phyloP scores from a whole-genome alignment of 2,113 vertebrate species.

The Dromaius novaehollandiae region DNA sequence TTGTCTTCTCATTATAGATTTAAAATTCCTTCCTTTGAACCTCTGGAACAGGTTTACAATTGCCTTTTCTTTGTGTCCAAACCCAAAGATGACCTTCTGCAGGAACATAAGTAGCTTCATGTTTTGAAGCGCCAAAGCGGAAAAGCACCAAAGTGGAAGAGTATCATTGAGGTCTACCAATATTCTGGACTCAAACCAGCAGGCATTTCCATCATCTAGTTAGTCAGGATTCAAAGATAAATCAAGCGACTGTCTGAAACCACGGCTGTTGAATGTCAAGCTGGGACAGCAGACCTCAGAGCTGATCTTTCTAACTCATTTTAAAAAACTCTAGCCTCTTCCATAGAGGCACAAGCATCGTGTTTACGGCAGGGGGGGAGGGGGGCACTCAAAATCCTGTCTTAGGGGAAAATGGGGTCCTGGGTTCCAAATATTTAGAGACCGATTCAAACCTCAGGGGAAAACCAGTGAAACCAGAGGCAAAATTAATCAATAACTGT shows the following conservation, averaged over 20 bases:
- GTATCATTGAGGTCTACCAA: background rate
- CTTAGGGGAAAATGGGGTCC: background rate
- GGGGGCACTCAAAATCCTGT: background rate
- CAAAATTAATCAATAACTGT: background rate
- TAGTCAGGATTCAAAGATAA: background rate
- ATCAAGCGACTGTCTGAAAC: background rate
- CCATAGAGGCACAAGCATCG: background rate
- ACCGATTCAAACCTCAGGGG: background rate
- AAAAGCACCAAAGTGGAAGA: background rate
- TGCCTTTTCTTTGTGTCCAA: background rate
- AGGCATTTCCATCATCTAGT: background rate
- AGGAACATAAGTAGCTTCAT: background rate
- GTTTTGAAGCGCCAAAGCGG: background rate
- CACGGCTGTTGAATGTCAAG: background rate
- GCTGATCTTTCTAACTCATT: background rate
- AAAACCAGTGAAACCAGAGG: background rate
- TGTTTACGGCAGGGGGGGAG: background rate
- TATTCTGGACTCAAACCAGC: background rate
- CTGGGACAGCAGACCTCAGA: background rate
- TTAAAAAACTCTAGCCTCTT: background rate
- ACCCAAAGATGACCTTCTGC: background rate
- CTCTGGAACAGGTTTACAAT: background rate
- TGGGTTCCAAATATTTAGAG: background rate
- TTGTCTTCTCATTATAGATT: background rate
- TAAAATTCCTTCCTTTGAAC: background rate